Base-by-base conservation (phyloP, 2,888 invertebrate species). In the Biston betularia region DNA sequence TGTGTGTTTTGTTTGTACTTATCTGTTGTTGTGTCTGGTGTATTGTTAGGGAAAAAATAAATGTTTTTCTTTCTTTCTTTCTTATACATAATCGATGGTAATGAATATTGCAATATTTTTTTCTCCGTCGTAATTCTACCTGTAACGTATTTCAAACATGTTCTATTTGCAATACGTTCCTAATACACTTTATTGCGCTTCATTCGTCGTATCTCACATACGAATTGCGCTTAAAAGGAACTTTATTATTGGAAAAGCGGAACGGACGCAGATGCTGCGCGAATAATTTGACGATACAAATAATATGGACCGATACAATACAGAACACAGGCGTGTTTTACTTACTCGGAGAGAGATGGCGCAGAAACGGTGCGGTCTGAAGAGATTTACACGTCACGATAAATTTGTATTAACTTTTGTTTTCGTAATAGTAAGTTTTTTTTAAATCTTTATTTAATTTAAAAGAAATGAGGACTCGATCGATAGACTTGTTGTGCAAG, bases 121-220 rank as follows among this genome's bases (percentile, higher is more conserved):
- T 15, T 48, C 35, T n/a, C 35, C 10, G 40, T 38, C 82, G 59
- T 61, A 56, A 62, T 14, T 66, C 42, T 53, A 15, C 15, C 33
- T 46, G 6, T 45, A 48, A 44, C 45, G 53, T 59, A 55, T 60
- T 62, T 67, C 70, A 71, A 75, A 72, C 78, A 78, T 84, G 87
- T 90, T 86, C 89, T 87, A 90, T 90, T 89, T 86, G 89, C 89
- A 87, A 90, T 90, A 89, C 85, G 83, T 89, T 90, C 84, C 83
- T 90, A 89, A 90, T 90, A 90, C 90, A 88, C 80, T 90, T 91
- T 92, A 92, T 90, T 89, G 83, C 86, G 87, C 79, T 82, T 87
- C 90, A 89, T 87, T 90, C 89, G 88, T 86, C 85, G 90, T 90
- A 88, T 89, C 89, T 88, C 86, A 88, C 92, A 92, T 92, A 92